Percentiles rank a stretch among this genome's conserved stretches.
phyloP scores from a whole-genome alignment of 2,888 invertebrate genomes.

The Magallana nippona region DNA sequence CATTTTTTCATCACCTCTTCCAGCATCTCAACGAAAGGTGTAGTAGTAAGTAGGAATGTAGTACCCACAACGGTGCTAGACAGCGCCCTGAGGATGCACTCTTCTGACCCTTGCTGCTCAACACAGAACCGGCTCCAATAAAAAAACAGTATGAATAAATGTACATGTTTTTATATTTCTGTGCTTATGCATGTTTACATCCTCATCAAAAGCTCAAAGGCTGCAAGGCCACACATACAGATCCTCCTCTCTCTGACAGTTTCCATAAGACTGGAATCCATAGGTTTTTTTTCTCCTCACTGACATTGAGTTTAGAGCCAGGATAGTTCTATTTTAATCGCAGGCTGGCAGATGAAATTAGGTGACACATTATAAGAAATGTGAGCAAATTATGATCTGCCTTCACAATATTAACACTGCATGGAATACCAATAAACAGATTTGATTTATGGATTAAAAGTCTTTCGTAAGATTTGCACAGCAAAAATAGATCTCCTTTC shows the following conservation, averaged over 20 bases:
- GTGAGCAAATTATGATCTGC: conserved; percentile 31
- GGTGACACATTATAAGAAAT: conserved; percentile 25
- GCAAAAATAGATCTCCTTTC: conserved; percentile 12
- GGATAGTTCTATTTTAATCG: conserved; percentile 20
- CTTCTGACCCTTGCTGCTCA: background rate
- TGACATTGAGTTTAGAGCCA: background rate
- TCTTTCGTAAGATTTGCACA: conserved; percentile 5
- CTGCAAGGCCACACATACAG: conserved; percentile 1
- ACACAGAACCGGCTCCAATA: background rate
- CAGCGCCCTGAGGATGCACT: background rate
- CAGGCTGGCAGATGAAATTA: conserved; percentile 28
- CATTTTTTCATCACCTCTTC: conserved; percentile 25
- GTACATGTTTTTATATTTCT: conserved; percentile 23
- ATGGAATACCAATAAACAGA: conserved; percentile 17
- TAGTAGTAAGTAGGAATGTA: background rate
- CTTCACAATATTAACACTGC: conserved; percentile 30
- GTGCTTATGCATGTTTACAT: conserved; percentile 7
- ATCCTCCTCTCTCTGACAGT: background rate
- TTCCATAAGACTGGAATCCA: background rate
- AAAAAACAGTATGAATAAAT: background rate
- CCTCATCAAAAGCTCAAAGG: background rate
- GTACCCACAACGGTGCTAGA: background rate
- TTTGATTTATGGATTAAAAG: conserved; percentile 17
- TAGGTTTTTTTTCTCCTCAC: background rate
- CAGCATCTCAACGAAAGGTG: background rate